phyloP scores from a whole-genome alignment of 2,797 vertebrate species.

The Sibirionetta formosa region DNA sequence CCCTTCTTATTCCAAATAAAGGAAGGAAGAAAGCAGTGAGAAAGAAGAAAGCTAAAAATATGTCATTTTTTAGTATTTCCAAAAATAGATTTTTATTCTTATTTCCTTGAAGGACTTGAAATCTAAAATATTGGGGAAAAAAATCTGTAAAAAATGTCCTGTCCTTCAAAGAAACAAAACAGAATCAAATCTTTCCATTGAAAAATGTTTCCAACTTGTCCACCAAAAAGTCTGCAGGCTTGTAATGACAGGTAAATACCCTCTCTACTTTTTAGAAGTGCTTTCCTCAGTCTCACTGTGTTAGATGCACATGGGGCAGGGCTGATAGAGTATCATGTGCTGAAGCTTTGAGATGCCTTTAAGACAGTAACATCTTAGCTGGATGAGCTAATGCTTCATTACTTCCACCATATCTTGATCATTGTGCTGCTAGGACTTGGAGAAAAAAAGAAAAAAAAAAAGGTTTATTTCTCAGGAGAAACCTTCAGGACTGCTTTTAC shows the following conservation, averaged over 20 bases:
- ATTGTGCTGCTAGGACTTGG: neutral
- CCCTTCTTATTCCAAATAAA: neutral
- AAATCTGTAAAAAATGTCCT: neutral
- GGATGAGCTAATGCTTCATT: neutral
- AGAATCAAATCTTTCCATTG: neutral
- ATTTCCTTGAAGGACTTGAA: neutral
- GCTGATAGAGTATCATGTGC: accelerated
- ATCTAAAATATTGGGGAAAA: neutral
- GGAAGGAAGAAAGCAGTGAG: neutral
- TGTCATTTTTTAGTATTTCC: neutral
- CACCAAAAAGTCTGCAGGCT: neutral
- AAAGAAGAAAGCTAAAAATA: neutral
- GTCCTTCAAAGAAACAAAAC: neutral
- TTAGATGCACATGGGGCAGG: neutral
- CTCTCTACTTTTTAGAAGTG: neutral
- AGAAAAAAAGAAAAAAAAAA: neutral
- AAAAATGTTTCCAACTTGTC: neutral
- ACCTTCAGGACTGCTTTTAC: neutral
- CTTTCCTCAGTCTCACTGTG: neutral
- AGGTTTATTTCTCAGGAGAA: neutral
- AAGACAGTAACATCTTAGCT: neutral
- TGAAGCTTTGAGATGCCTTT: neutral
- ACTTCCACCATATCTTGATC: accelerated
- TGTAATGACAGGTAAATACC: neutral
- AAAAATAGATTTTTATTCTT: neutral